A percentile compares a stretch with the other conserved stretches of the same genome.
Evolutionary conservation across 2,113 vertebrate species (phyloP).

Genomic region (Scalopus aquaticus): DNA sequence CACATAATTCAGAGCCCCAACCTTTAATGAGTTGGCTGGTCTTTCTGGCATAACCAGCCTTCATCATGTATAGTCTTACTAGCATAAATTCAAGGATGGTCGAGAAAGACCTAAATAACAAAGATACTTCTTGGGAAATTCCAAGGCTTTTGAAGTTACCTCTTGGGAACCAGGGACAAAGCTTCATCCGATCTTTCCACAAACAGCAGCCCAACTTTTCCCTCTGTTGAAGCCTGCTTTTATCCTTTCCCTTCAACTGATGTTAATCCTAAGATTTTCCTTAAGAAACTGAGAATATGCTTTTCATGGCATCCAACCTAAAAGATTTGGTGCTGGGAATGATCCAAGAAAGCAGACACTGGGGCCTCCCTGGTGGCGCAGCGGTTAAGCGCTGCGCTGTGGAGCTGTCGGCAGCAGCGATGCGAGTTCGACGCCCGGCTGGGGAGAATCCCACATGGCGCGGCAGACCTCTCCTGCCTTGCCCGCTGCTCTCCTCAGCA

Average conservation of each 20-base stretch:
- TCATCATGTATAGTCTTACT: background rate
- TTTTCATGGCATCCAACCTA: background rate
- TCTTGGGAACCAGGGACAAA: background rate
- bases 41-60: background rate
- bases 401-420: no score
- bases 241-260: background rate
- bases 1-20: background rate
- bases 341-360: conserved; percentile 15
- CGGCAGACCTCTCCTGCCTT: no score
- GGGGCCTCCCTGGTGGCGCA: no score
- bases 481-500: no score
- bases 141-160: background rate
- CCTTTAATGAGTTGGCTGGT: background rate
- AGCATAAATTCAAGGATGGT: background rate
- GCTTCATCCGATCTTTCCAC: background rate
- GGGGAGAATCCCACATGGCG: no score
- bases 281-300: background rate
- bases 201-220: background rate
- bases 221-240: background rate
- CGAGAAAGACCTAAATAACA: background rate
- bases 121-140: background rate
- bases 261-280: background rate
- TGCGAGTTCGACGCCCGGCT: no score
- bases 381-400: no score
- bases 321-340: background rate